These are phyloP conservation scores for Crossoptilon crossoptilon DNA, from an alignment of 2,797 vertebrate species.

Conservation along the genomic window DNA sequence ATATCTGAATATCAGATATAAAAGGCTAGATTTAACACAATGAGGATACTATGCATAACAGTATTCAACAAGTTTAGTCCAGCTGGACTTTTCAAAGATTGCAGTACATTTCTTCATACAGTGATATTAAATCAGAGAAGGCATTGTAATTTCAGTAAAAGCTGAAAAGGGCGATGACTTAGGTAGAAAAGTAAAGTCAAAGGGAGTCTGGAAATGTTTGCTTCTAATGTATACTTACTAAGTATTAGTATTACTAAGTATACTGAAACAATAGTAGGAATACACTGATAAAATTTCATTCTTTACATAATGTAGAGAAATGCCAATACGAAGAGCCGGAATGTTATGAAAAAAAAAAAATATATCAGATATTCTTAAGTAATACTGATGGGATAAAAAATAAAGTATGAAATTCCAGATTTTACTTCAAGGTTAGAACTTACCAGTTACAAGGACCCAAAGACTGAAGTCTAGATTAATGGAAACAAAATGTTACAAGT, in stretches of 20 bases:
- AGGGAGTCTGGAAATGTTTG: neutral
- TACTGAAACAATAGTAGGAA: neutral
- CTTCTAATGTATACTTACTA: neutral
- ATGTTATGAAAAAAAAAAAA: neutral
- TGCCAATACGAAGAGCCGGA: neutral
- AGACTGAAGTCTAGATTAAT: neutral
- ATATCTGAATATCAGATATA: neutral
- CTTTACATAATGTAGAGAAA: neutral
- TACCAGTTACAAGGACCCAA: neutral
- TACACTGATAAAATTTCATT: neutral
- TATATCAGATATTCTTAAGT: neutral
- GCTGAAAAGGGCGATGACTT: neutral
- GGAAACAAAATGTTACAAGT: neutral
- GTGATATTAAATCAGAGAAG: neutral
- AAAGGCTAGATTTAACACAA: neutral
- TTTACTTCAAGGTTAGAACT: neutral
- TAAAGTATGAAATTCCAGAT: neutral
- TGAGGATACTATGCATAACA: neutral
- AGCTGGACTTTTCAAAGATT: neutral
- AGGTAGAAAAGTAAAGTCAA: neutral
- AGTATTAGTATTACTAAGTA: neutral
- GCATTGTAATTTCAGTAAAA: neutral
- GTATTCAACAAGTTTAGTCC: neutral
- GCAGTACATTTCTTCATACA: neutral
- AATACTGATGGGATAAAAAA: neutral